A percentile compares a stretch with the other conserved stretches of the same genome.
Evolutionary conservation across 2,113 vertebrate genomes (phyloP).

Genomic region (Plestiodon gilberti): DNA sequence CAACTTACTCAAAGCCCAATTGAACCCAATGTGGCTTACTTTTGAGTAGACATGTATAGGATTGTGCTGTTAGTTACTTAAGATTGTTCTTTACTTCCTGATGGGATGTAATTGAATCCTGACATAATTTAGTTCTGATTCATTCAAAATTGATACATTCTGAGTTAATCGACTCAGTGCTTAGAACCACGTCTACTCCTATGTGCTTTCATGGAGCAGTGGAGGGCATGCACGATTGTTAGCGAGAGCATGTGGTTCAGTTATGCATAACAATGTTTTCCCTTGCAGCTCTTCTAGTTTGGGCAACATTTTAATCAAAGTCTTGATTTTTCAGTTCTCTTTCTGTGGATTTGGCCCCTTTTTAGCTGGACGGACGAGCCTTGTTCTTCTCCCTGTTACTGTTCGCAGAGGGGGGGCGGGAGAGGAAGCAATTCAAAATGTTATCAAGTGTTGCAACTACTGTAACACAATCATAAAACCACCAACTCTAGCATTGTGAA

Average conservation of each 20-base stretch:
- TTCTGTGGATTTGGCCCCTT: conserved; percentile 30
- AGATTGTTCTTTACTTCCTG: conserved; percentile 19
- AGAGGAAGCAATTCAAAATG: background rate
- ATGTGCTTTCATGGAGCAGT: background rate
- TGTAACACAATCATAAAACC: background rate
- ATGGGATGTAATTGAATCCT: conserved; percentile 38
- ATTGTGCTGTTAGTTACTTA: conserved; percentile 13
- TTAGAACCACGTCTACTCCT: background rate
- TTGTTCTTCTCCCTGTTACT: conserved; percentile 71
- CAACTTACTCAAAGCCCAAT: no score
- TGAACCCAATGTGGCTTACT: background rate
- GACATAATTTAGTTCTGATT: conserved; percentile 49
- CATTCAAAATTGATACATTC: conserved; percentile 61
- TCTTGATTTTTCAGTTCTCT: conserved; percentile 16
- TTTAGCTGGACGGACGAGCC: conserved; percentile 59
- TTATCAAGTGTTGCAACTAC: background rate
- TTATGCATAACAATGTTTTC: conserved; percentile 48
- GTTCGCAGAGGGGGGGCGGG: conserved; percentile 41
- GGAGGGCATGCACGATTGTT: conserved; percentile 19
- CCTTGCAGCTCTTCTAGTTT: background rate
- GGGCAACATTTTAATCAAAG: conserved; percentile 21
- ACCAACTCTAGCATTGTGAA: background rate
- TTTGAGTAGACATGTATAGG: no score
- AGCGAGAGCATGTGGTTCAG: conserved; percentile 53
- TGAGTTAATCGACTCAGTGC: conserved; percentile 49